Evolutionary conservation across 2,797 vertebrate species (phyloP).

Genomic region (Spinibarbus caldwelli): DNA sequence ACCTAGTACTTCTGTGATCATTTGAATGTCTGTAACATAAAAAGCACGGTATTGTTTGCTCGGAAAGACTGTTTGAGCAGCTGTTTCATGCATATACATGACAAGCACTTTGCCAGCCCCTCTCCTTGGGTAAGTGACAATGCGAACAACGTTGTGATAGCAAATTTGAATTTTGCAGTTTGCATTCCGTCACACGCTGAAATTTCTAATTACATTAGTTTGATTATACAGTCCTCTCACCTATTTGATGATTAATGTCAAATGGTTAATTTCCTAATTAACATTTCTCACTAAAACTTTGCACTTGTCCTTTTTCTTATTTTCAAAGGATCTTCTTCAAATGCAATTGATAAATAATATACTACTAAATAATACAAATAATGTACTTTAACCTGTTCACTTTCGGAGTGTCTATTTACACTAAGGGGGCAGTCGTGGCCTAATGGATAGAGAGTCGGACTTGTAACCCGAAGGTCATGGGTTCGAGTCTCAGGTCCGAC

Average conservation of each 20-base stretch:
- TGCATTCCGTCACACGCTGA: background rate
- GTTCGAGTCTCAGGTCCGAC: too few species aligned
- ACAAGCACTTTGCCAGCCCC: background rate
- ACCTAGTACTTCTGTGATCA: background rate
- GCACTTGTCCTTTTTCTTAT: too few species aligned
- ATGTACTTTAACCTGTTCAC: too few species aligned
- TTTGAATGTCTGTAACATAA: background rate
- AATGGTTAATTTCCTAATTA: too few species aligned
- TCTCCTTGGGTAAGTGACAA: background rate
- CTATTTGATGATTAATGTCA: background rate
- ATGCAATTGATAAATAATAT: too few species aligned
- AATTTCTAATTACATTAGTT: background rate
- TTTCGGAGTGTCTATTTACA: too few species aligned
- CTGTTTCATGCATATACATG: slow-evolving; percentile 4
- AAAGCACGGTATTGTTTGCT: background rate
- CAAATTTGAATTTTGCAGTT: background rate
- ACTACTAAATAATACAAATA: too few species aligned
- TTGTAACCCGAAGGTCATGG: too few species aligned
- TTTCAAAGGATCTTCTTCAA: too few species aligned
- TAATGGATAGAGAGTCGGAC: too few species aligned
- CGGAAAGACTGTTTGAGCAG: background rate
- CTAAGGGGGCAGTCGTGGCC: too few species aligned
- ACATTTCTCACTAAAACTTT: too few species aligned
- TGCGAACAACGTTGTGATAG: background rate
- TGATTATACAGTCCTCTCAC: background rate